These are phyloP conservation scores for Conopomorpha cramerella DNA, from an alignment of 1,140 invertebrate genomes.

Conservation along the genomic window DNA sequence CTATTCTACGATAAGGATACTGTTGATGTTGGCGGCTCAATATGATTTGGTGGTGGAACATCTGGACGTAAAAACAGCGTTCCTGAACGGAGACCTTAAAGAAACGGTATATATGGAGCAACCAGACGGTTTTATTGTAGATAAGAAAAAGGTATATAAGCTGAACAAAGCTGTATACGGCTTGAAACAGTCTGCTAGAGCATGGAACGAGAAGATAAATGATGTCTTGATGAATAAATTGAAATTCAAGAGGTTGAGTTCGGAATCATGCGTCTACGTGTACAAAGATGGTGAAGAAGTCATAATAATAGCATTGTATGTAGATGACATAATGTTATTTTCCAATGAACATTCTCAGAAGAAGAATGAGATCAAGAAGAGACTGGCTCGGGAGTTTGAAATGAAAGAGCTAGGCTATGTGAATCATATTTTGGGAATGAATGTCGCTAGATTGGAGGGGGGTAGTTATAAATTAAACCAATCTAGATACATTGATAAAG, in stretches of 20 bases:
- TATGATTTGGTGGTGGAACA: conserved; percentile 8
- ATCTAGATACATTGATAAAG: conserved; percentile 11
- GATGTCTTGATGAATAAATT: conserved; percentile 6
- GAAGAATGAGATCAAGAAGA: conserved; percentile 1
- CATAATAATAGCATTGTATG: conserved; percentile 15
- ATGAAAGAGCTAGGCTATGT: neutral
- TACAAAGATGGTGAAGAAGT: conserved; percentile 9
- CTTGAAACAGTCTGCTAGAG: conserved; percentile 34
- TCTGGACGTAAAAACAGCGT: conserved; percentile 33
- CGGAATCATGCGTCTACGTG: conserved; percentile 17
- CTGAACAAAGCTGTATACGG: conserved; percentile 34
- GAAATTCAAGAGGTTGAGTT: conserved; percentile 11
- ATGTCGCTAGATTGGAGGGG: conserved; percentile 1
- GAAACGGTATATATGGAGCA: conserved; percentile 30
- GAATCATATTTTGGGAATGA: conserved; percentile 3
- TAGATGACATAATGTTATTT: conserved; percentile 5
- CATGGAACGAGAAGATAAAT: conserved; percentile 24
- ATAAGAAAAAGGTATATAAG: conserved; percentile 9
- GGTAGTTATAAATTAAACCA: conserved; percentile 7
- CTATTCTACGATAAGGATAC: conserved; percentile 12
- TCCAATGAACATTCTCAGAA: neutral
- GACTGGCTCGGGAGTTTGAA: neutral
- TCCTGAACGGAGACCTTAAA: conserved; percentile 31
- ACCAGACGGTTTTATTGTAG: conserved; percentile 19
- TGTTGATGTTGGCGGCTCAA: conserved; percentile 22